These are phyloP conservation scores for Pristionchus japonicus DNA, from an alignment of 2,888 invertebrate species.

Conservation along the genomic window DNA sequence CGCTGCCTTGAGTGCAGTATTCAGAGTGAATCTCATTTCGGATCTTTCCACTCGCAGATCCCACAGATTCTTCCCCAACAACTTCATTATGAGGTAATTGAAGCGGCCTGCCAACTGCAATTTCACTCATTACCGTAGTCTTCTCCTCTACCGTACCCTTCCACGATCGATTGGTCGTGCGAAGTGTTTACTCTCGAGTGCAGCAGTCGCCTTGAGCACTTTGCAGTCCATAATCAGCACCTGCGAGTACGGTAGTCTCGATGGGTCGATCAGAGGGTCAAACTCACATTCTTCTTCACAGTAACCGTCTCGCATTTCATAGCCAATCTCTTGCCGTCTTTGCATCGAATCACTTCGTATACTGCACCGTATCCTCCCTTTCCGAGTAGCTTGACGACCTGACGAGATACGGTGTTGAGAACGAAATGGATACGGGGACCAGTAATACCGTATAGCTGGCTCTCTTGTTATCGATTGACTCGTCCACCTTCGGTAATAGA, in stretches of 20 bases:
- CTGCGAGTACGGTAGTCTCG: conserved; percentile 47
- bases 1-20: conserved; percentile 52
- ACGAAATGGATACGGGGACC: neutral
- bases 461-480: conserved; percentile 54
- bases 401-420: neutral
- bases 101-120: conserved; percentile 53
- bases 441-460: conserved; percentile 56
- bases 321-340: conserved; percentile 58
- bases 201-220: conserved; percentile 61
- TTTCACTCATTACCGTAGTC: neutral
- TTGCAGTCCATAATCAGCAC: conserved; percentile 66
- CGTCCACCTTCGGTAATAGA: conserved; percentile 56
- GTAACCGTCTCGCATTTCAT: conserved; percentile 64
- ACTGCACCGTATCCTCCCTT: conserved; percentile 70
- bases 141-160: neutral
- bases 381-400: conserved; percentile 60
- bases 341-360: conserved; percentile 56
- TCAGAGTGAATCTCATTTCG: conserved; percentile 50
- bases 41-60: conserved; percentile 62
- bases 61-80: conserved; percentile 68
- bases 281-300: conserved; percentile 55
- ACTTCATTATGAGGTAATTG: conserved; percentile 65
- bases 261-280: neutral
- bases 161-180: conserved; percentile 64
- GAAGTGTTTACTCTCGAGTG: conserved; percentile 63